These are phyloP conservation scores for Apoderus coryli DNA, from an alignment of 2,888 invertebrate species.

Conservation along the genomic window DNA sequence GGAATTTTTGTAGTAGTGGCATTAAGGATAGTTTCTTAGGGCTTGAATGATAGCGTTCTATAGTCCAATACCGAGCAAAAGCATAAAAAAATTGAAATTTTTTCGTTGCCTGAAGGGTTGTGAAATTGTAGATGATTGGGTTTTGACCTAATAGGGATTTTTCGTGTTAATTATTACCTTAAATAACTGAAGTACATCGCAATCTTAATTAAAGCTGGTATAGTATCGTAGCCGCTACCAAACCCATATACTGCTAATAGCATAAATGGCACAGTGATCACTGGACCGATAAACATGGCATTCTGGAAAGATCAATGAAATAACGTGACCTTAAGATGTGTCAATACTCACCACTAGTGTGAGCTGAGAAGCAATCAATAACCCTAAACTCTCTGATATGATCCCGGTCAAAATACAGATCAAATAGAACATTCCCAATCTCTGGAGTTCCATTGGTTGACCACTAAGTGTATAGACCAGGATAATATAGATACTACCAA, in stretches of 20 bases:
- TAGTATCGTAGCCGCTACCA: slow-evolving; percentile 52
- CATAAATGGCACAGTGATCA: slow-evolving; percentile 74
- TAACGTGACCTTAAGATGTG: not conserved
- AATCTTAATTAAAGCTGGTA: slow-evolving; percentile 61
- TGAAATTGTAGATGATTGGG: no score
- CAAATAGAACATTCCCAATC: slow-evolving; percentile 52
- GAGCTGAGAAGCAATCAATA: slow-evolving; percentile 57
- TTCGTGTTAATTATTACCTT: no score
- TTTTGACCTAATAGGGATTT: no score
- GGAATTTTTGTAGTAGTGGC: no score
- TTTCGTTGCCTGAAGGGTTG: no score
- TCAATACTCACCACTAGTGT: slow-evolving; percentile 55
- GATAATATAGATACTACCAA: slow-evolving; percentile 50
- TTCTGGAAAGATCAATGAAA: slow-evolving; percentile 49
- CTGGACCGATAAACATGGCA: slow-evolving; percentile 81
- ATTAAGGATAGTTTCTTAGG: no score
- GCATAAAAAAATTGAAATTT: no score
- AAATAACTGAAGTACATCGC: slow-evolving; percentile 73
- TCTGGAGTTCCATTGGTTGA: slow-evolving; percentile 56
- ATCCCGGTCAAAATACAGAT: slow-evolving; percentile 57
- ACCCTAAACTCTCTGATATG: slow-evolving; percentile 66
- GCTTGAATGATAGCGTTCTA: no score
- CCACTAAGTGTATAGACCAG: slow-evolving; percentile 61
- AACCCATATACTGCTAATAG: slow-evolving; percentile 77
- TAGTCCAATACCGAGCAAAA: no score